These are phyloP conservation scores for Zoanthus sansibaricus DNA, from an alignment of 92 coral and sea anemone species.

Conservation along the genomic window DNA sequence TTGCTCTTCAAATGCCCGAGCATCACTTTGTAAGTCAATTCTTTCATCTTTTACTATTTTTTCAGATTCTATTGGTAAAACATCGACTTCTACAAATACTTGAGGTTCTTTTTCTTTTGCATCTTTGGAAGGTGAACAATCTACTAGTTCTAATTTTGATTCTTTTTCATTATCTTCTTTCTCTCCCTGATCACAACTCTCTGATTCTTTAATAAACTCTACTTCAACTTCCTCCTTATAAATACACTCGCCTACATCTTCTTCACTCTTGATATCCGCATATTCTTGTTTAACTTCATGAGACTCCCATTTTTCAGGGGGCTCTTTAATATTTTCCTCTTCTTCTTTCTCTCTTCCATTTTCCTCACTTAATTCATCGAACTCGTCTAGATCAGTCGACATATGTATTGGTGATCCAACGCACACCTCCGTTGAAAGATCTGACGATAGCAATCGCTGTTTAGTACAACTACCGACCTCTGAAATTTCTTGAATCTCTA, in stretches of 20 bases:
- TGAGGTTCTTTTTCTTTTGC: constrained; percentile 19
- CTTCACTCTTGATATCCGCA: background rate
- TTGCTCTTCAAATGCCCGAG: constrained; percentile 45
- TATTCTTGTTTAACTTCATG: background rate
- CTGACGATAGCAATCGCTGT: constrained; percentile 25
- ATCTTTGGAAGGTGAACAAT: background rate
- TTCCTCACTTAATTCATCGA: constrained; percentile 51
- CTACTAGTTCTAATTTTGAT: constrained; percentile 47
- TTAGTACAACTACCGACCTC: background rate
- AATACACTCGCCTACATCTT: background rate
- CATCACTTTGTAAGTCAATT: constrained; percentile 50
- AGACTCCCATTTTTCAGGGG: background rate
- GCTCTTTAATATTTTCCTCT: constrained; percentile 42
- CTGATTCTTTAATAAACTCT: constrained; percentile 1
- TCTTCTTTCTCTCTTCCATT: constrained; percentile 53
- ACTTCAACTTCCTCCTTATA: constrained; percentile 43
- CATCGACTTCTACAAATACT: constrained; percentile 57
- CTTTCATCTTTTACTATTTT: constrained; percentile 9
- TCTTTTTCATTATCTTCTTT: constrained; percentile 49
- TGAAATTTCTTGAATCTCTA: constrained; percentile 35
- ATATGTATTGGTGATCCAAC: constrained; percentile 49
- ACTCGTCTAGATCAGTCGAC: constrained; percentile 52
- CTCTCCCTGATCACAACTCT: background rate
- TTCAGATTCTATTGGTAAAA: constrained; percentile 45
- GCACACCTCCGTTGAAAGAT: constrained; percentile 39